Evolutionary conservation across 2,113 vertebrate genomes (phyloP).

Genomic region (Ciconia boyciana): DNA sequence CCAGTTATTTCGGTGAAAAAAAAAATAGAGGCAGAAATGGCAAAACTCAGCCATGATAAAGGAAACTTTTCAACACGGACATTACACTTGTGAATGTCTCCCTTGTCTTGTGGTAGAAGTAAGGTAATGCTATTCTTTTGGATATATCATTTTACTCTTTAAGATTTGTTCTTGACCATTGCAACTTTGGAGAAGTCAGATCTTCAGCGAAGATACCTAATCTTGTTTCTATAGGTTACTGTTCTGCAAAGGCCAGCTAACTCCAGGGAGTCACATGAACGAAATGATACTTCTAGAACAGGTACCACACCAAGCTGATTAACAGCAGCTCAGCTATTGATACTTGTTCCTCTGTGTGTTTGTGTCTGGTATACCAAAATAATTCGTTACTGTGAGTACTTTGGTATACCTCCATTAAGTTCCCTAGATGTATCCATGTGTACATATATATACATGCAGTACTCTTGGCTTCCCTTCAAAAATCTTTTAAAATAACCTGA

Average conservation of each 20-base stretch:
- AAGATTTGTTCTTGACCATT: background rate
- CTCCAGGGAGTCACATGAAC: background rate
- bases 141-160: background rate
- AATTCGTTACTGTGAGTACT: background rate
- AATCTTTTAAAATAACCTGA: background rate
- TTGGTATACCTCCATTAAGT: background rate
- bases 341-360: background rate
- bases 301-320: conserved; percentile 33
- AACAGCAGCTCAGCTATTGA: background rate
- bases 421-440: background rate
- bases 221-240: conserved; percentile 78
- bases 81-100: background rate
- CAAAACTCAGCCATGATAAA: background rate
- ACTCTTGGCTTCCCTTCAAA: background rate
- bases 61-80: background rate
- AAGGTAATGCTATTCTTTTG: background rate
- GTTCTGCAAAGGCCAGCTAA: conserved; percentile 77
- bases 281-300: conserved; percentile 46
- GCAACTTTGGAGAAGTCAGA: background rate
- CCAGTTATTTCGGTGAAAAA: background rate
- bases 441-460: background rate
- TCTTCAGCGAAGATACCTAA: background rate
- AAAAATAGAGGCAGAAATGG: background rate
- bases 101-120: background rate
- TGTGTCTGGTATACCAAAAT: background rate